Percentiles rank a stretch among this genome's conserved stretches.
phyloP scores from a whole-genome alignment of 2,113 vertebrate species.

The Lasiurus borealis region DNA sequence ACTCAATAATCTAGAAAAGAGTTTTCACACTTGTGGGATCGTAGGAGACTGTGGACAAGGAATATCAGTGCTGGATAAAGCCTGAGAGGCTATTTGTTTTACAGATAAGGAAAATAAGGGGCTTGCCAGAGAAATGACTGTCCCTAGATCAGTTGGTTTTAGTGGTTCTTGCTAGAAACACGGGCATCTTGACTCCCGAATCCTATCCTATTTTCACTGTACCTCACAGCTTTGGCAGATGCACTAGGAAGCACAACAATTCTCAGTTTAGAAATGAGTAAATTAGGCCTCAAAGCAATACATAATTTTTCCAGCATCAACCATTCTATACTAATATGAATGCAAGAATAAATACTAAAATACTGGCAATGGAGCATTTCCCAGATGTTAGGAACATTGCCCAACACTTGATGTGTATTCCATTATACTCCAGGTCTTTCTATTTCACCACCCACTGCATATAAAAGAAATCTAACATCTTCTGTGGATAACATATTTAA shows the following conservation, averaged over 20 bases:
- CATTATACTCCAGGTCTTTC: background rate
- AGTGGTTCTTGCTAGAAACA: background rate
- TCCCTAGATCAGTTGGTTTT: background rate
- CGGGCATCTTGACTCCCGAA: too few species aligned
- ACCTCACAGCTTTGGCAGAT: background rate
- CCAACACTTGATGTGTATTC: background rate
- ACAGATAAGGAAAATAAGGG: background rate
- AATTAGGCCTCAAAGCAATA: background rate
- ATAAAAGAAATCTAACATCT: background rate
- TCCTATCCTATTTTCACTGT: background rate
- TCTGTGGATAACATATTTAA: background rate
- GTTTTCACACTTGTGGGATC: background rate
- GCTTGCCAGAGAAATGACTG: background rate
- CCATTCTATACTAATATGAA: background rate
- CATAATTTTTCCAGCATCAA: background rate
- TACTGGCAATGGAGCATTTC: background rate
- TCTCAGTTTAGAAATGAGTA: background rate
- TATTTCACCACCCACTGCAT: background rate
- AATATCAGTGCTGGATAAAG: background rate
- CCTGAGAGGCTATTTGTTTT: background rate
- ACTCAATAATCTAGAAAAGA: background rate
- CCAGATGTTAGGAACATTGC: background rate
- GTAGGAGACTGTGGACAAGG: background rate
- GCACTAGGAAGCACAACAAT: background rate
- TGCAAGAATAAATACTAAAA: background rate